Conservation (phyloP, 1,140 invertebrate species). For the Hydropsyche tenuis region DNA sequence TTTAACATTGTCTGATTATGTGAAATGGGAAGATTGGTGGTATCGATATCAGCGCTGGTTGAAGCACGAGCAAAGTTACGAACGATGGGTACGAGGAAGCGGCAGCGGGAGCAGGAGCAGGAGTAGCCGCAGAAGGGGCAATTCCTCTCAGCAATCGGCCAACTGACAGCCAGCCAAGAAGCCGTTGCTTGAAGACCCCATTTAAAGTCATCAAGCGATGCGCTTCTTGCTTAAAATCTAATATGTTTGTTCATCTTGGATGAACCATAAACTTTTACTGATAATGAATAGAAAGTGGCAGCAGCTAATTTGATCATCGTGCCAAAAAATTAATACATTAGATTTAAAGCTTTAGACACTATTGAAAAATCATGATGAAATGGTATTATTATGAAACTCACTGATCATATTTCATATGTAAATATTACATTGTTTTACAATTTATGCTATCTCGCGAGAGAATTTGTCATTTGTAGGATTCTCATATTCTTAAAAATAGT, state of each 20-base stretch:
- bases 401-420: neutral
- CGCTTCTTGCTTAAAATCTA: no score
- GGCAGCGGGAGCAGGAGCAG: slow-evolving; percentile 51
- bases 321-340: no score
- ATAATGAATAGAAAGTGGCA: no score
- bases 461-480: no score
- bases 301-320: no score
- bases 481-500: no score
- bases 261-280: no score
- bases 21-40: slow-evolving; percentile 95
- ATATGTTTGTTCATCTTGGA: no score
- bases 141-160: slow-evolving; percentile 25
- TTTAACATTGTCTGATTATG: slow-evolving; percentile 79
- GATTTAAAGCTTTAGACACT: no score
- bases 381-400: no score
- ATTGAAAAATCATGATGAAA: no score
- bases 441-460: no score
- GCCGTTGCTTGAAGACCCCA: slow-evolving; percentile 29
- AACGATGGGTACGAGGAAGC: slow-evolving; percentile 71
- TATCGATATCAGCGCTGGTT: slow-evolving; percentile 92
- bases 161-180: slow-evolving; percentile 35
- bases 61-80: slow-evolving; percentile 81
- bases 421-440: neutral
- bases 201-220: neutral
- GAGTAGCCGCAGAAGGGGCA: slow-evolving; percentile 15